Conservation (phyloP, 2,888 invertebrate species). For the Brenthis daphne region DNA sequence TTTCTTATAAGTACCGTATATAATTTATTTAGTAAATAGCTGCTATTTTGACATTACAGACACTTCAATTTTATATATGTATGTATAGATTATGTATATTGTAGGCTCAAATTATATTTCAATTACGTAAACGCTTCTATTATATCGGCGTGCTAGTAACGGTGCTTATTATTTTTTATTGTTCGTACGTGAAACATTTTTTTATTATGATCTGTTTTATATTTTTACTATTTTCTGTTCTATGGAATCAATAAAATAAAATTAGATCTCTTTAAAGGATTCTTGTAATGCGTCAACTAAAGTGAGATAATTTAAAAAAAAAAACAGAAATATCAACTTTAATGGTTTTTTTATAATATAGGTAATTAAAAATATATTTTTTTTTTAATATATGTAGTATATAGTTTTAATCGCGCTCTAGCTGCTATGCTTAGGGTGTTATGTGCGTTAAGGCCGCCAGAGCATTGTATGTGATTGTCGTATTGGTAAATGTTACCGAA, state of each 20-base stretch:
- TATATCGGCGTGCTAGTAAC: neutral
- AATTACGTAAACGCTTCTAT: neutral
- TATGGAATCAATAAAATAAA: no score
- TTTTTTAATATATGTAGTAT: no score
- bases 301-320: neutral
- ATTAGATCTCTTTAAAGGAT: no score
- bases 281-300: neutral
- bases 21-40: no score
- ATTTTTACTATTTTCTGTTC: neutral
- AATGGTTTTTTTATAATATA: neutral
- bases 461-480: conserved; percentile 1
- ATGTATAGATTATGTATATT: neutral
- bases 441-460: neutral
- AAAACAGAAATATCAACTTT: neutral
- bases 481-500: neutral
- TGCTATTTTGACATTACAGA: no score
- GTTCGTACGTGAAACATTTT: no score
- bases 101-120: conserved; percentile 9
- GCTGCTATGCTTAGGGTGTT: neutral
- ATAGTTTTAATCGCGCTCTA: neutral
- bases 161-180: neutral
- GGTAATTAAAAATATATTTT: no score
- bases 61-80: no score
- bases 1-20: no score
- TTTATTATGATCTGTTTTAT: neutral